A percentile compares a stretch with the other conserved stretches of the same genome.
phyloP scores from a whole-genome alignment of 2,113 vertebrate species.

The Psittacus erithacus region DNA sequence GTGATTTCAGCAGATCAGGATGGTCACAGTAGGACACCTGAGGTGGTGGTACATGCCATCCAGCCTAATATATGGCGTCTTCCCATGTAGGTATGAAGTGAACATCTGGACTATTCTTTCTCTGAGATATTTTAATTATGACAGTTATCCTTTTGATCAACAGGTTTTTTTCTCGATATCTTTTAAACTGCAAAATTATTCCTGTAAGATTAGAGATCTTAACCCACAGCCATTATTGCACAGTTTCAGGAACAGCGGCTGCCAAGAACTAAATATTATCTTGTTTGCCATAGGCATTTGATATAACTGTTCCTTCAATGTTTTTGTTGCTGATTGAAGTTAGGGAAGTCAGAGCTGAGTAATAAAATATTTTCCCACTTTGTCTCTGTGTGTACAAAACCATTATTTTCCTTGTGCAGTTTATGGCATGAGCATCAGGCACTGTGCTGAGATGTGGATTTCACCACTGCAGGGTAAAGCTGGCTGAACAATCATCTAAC shows the following conservation, averaged over 20 bases:
- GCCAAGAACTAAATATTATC: conserved; percentile 57
- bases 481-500: not conserved
- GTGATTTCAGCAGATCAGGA: not conserved
- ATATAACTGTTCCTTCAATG: conserved; percentile 49
- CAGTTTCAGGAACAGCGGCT: conserved; percentile 40
- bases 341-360: conserved; percentile 18
- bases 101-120: not conserved
- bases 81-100: not conserved
- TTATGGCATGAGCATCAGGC: not conserved
- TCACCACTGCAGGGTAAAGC: not conserved
- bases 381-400: not conserved
- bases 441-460: not conserved
- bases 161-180: not conserved
- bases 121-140: conserved; percentile 27
- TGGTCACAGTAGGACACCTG: not conserved
- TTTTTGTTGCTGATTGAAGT: conserved; percentile 47
- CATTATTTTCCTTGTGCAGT: not conserved
- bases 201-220: conserved; percentile 51
- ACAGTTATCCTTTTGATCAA: conserved; percentile 45
- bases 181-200: conserved; percentile 47
- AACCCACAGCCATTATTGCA: conserved; percentile 49
- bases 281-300: conserved; percentile 53
- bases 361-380: conserved; percentile 7
- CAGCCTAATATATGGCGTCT: not conserved
- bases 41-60: not conserved